Conservation (phyloP, 30 jellyfish, hydroid and myxozoan species). For the Mastigias papua region DNA sequence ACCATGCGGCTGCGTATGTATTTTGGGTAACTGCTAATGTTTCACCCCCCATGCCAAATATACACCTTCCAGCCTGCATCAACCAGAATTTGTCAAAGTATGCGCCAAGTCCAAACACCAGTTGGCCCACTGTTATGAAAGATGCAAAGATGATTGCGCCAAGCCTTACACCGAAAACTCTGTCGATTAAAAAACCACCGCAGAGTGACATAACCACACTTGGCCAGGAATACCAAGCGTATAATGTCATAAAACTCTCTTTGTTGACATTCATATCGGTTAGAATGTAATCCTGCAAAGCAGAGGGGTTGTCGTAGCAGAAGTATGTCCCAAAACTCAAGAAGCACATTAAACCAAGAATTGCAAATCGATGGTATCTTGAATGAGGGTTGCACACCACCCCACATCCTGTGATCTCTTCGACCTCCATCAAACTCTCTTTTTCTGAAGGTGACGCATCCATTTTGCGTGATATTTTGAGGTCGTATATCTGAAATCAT, state of each 20-base stretch:
- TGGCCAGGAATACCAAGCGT: slow-evolving; percentile 98
- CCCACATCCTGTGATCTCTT: slow-evolving; percentile 7
- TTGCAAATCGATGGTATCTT: slow-evolving; percentile 71
- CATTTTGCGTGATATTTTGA: no score
- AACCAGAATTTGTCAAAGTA: slow-evolving; percentile 62
- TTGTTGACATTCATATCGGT: slow-evolving; percentile 70
- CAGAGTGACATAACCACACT: slow-evolving; percentile 88
- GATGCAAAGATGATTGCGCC: slow-evolving; percentile 83
- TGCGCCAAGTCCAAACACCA: slow-evolving; percentile 90
- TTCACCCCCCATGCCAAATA: slow-evolving; percentile 98
- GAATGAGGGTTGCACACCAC: slow-evolving; percentile 80
- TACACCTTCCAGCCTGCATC: slow-evolving; percentile 94
- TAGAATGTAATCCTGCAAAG: slow-evolving; percentile 75
- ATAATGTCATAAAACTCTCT: slow-evolving; percentile 79
- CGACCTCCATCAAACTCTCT: neutral
- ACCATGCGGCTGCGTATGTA: slow-evolving; percentile 97
- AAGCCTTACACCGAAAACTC: slow-evolving; percentile 92
- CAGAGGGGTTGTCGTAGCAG: slow-evolving; percentile 98
- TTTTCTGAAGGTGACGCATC: neutral
- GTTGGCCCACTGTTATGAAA: slow-evolving; percentile 86
- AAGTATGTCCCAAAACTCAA: slow-evolving; percentile 94
- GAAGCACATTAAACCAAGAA: slow-evolving; percentile 86
- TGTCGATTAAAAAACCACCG: slow-evolving; percentile 94
- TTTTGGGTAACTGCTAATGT: slow-evolving; percentile 96
- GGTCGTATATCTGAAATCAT: no score